phyloP scores from a whole-genome alignment of 2,113 vertebrate genomes.

The Psilopsiagon aymara region DNA sequence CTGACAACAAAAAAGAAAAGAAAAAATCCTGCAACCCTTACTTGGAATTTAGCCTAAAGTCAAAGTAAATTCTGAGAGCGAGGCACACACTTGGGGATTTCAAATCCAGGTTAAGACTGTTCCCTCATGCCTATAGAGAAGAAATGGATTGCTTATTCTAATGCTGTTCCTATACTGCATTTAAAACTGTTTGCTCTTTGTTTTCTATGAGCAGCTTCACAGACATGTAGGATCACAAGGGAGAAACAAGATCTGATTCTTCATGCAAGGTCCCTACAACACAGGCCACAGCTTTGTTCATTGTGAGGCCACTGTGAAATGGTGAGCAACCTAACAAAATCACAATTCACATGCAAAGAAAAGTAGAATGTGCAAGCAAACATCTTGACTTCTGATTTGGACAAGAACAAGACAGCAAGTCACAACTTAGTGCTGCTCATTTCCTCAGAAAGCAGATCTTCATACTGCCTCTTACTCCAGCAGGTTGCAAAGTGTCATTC shows the following conservation, averaged over 20 bases:
- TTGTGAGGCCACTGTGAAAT: background rate
- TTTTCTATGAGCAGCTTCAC: background rate
- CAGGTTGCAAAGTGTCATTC: background rate
- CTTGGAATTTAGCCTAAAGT: background rate
- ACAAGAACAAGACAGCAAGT: background rate
- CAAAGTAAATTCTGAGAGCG: background rate
- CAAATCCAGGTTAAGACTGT: background rate
- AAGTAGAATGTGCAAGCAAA: background rate
- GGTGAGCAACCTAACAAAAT: background rate
- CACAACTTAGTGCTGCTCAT: background rate
- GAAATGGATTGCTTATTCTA: background rate
- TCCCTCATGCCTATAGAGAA: background rate
- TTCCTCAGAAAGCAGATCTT: background rate
- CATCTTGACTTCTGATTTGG: background rate
- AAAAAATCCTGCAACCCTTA: background rate
- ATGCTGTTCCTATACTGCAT: background rate
- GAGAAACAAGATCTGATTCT: background rate
- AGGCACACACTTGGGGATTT: background rate
- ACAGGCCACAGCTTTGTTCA: background rate
- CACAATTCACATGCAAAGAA: accelerated
- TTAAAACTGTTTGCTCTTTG: background rate
- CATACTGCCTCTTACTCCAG: background rate
- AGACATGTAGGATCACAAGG: background rate
- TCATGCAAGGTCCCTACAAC: background rate
- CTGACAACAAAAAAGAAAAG: background rate